Evolutionary conservation across 2,797 vertebrate genomes (phyloP), one percentile per base, ranked within the genome.

Genomic region (Propithecus deckenii): DNA sequence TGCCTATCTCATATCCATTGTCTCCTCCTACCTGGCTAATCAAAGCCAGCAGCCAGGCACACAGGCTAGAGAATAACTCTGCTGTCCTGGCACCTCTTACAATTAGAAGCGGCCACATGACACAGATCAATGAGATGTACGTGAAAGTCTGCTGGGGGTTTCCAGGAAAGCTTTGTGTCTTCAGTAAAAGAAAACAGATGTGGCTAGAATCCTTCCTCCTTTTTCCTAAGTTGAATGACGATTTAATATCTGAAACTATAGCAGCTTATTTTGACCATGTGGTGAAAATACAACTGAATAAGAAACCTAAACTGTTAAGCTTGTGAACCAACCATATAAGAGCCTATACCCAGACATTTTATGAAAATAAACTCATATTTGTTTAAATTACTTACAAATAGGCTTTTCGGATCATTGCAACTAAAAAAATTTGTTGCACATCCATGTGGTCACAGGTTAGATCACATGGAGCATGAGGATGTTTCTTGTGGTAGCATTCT

Each of bases 311-410:
- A 63, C 7, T 1, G 17, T 20, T 22, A 30, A 91, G 4, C 50
- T 13, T 80, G 13, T 35, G 17, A 81, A 46, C 30, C 18, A 71
- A n/a, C 6, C 13, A 2, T 5, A 52, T 78, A 15, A 18, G 57
- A 48, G 35, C 17, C 52, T 81, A 38, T 3, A 2, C 32, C 28
- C 22, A 57, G 20, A 59, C 13, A 8, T 81, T 86, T 80, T 80
- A 67, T 79, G 41, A 86, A 52, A 94, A 52, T 41, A 35, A 81
- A 69, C 7, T 75, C 28, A 30, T 13, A 20, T 35, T 50, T 80
- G 22, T 38, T 75, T 91, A 86, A 80, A 75, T 7, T 69, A 75
- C 28, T 38, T 67, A n/a, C 14, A 91, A 69, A 46, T 59, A 41
- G 3, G 11, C 50, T 91, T 59, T 87, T 76, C 18, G 61, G 35